Evolutionary conservation across 2,797 vertebrate genomes (phyloP).

Genomic region (Muscicapa striata): DNA sequence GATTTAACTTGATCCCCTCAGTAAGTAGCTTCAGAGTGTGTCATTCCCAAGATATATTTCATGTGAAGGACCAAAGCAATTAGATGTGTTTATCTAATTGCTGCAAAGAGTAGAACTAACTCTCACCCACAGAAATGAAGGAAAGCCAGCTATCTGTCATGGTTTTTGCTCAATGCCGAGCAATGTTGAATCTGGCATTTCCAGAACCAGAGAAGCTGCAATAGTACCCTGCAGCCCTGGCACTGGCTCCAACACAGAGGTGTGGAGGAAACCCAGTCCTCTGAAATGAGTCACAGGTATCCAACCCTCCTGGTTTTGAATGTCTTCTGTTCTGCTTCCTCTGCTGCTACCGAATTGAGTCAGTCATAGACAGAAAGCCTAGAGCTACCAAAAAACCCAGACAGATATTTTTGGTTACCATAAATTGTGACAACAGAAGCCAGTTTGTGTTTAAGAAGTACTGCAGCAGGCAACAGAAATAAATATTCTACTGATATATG

Average conservation of each 20-base stretch:
- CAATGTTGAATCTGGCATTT: not conserved
- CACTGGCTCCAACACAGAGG: not conserved
- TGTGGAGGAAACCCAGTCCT: not conserved
- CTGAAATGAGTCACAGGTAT: not conserved
- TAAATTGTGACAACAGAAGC: not conserved
- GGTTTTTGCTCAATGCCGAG: accelerated
- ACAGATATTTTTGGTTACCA: not conserved
- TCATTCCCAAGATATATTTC: not conserved
- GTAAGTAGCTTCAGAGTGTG: not conserved
- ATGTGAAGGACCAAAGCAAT: not conserved
- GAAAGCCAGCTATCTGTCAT: not conserved
- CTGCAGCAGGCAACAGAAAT: not conserved
- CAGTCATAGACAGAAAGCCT: not conserved
- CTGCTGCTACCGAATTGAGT: not conserved
- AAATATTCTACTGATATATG: not conserved
- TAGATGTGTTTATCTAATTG: not conserved
- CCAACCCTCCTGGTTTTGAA: not conserved
- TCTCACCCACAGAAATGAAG: not conserved
- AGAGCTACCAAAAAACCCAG: not conserved
- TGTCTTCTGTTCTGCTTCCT: not conserved
- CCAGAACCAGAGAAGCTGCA: not conserved
- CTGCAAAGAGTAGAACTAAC: not conserved
- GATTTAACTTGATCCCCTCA: not conserved
- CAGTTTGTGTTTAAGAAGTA: not conserved
- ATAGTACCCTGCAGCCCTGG: not conserved